Evolutionary conservation across 1,140 invertebrate species (phyloP), one percentile per base, ranked within the genome.

Genomic region (Hypsibius dujardini): DNA sequence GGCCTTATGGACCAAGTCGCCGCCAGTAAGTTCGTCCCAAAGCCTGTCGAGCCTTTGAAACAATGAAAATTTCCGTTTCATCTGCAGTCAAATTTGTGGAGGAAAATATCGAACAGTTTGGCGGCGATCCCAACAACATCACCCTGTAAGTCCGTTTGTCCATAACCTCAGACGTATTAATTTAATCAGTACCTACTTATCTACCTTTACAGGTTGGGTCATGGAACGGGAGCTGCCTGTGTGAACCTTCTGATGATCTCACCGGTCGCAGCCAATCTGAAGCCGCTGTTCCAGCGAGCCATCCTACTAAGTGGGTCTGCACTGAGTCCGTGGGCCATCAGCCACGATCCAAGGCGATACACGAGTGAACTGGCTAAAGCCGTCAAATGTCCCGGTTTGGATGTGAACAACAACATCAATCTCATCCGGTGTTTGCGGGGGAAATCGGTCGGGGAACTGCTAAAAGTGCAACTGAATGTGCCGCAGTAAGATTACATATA

Each of bases 1-100:
- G 93, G 92, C 0, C 83, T 95, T 28, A 90, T 95, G 87, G 93
- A 96, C 79, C 90, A 94, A 79, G 90, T 94, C 75, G 91, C 91
- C 0, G 90, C 90, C 12, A 67, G 62, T 67, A 45, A 67, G 62
- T 42, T 15, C 12, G 42, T 67, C 0, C 80, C 93, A 47, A 90
- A 56, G 7, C 50, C n/a, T 56, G 50, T n/a, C 7, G 50, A 56
- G 50, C 50, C 7, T 56, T 7, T 12, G 50, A 12, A 56, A 56
- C 50, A 56, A 56, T 56, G n/a, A 56, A n/a, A 56, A 12, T 12
- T 12, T 7, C 50, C 50, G n/a, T 12, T 56, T 56, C n/a, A 56
- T 56, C 42, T 67, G 79, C 77, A 1, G 59, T 79, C 7, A 75
- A 77, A 15, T 79, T 77, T 77, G 72, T 96, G 59, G 88, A 94